A percentile compares a stretch with the other conserved stretches of the same genome.
Evolutionary conservation across 2,113 vertebrate genomes (phyloP).

Genomic region (Onychostoma macrolepis): DNA sequence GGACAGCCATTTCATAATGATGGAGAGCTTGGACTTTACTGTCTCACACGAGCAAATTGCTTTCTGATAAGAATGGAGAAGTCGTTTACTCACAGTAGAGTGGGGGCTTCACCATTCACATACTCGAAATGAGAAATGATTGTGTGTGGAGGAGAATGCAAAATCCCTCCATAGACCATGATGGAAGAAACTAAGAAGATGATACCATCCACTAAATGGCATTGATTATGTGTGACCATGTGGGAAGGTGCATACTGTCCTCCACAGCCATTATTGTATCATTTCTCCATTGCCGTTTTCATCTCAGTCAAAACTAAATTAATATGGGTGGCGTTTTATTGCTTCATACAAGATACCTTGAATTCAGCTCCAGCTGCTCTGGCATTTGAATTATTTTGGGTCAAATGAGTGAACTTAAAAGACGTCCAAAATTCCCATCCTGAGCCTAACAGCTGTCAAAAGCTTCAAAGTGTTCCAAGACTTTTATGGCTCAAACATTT

Average conservation of each 20-base stretch:
- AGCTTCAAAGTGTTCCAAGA: background rate
- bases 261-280: background rate
- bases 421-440: background rate
- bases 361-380: background rate
- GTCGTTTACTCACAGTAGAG: slow-evolving; percentile 56
- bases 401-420: background rate
- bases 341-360: background rate
- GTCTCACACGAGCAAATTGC: slow-evolving; percentile 61
- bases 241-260: slow-evolving; percentile 4
- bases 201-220: slow-evolving; percentile 35
- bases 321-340: background rate
- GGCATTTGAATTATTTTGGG: background rate
- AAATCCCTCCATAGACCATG: slow-evolving; percentile 11
- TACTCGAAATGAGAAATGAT: slow-evolving; percentile 57
- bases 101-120: slow-evolving; percentile 35
- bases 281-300: background rate
- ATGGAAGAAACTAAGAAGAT: slow-evolving; percentile 34
- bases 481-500: background rate
- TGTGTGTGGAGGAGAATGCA: slow-evolving; percentile 36
- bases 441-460: background rate
- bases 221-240: slow-evolving; percentile 29
- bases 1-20: slow-evolving; percentile 61
- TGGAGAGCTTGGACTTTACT: slow-evolving; percentile 55
- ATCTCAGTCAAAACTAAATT: slow-evolving; percentile 18
- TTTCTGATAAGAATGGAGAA: slow-evolving; percentile 62